Evolutionary conservation across 1,140 invertebrate genomes (phyloP), one percentile per base, ranked within the genome.

Genomic region (Polypedilum vanderplanki): DNA sequence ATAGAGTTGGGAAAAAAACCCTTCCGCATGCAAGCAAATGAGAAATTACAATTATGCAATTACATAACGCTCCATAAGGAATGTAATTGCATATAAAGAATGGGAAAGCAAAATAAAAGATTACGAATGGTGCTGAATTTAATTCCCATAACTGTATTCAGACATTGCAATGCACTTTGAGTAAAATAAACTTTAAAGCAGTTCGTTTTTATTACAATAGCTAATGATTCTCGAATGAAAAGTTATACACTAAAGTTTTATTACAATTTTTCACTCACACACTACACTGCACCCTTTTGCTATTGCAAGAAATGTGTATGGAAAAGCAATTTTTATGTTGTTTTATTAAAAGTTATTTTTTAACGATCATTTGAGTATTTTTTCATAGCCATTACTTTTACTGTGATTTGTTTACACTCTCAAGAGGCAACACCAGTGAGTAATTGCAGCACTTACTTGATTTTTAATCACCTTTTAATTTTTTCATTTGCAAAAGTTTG

Each of bases 21-120:
- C 24, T 33, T 33, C 24, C 24, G 46, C 46, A 57, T n/a, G n/a
- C n/a, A 57, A 33, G 3, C 46, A 57, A 57, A 57, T 57, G 46
- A 57, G 46, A 57, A 57, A 57, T 57, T 57, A 57, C 46, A 57
- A 57, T 57, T 57, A 57, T 57, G 46, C 46, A 57, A 57, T 57
- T 57, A 57, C 46, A 57, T 57, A 57, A 57, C 46, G 46, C 46
- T 57, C 46, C 46, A 57, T 57, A 57, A 57, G 46, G n/a, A 57
- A 57, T 57, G 46, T 57, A 57, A 57, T 57, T 57, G 46, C 46
- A 57, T 57, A 57, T 57, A 57, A 57, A 57, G n/a, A 4, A 57
- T 57, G 46, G 46, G 46, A n/a, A 57, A 57, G 12, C 4, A n/a
- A n/a, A 57, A 46, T 46, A 15, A 57, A n/a, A 57, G 12, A 57